Conservation (phyloP, 2,113 vertebrate genomes). For the Microcebus griseorufus region DNA sequence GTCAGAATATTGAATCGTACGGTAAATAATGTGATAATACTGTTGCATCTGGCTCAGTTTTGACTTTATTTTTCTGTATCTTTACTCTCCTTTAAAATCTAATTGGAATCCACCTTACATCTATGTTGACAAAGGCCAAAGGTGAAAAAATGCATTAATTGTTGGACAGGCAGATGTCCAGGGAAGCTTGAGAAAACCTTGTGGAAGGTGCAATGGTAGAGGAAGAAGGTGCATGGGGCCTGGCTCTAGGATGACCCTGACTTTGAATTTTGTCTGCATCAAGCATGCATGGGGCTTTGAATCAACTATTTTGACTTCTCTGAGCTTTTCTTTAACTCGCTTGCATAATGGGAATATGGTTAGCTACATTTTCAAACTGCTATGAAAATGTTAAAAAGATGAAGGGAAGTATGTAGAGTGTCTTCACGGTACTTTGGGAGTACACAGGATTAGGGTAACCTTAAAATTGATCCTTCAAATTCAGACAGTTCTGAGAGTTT, state of each 20-base stretch:
- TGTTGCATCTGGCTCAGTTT: not conserved
- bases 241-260: not conserved
- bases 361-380: not conserved
- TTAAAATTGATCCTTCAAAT: not conserved
- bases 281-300: not conserved
- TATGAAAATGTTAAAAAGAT: not conserved
- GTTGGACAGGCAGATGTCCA: not conserved
- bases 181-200: not conserved
- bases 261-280: not conserved
- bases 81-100: not conserved
- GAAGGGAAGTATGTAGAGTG: not conserved
- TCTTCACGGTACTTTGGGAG: not conserved
- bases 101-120: not conserved
- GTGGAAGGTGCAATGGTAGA: rapidly evolving
- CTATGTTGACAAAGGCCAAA: not conserved
- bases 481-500: not conserved
- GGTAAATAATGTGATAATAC: not conserved
- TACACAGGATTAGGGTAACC: not conserved
- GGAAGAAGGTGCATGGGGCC: too few relatives aligned
- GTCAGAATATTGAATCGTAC: not conserved
- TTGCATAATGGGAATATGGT: not conserved
- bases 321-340: not conserved
- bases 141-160: not conserved
- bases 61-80: not conserved
- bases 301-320: not conserved